A percentile compares a stretch with the other conserved stretches of the same genome.
phyloP scores from a whole-genome alignment of 92 coral and sea anemone genomes.

The Paragorgia papillata region DNA sequence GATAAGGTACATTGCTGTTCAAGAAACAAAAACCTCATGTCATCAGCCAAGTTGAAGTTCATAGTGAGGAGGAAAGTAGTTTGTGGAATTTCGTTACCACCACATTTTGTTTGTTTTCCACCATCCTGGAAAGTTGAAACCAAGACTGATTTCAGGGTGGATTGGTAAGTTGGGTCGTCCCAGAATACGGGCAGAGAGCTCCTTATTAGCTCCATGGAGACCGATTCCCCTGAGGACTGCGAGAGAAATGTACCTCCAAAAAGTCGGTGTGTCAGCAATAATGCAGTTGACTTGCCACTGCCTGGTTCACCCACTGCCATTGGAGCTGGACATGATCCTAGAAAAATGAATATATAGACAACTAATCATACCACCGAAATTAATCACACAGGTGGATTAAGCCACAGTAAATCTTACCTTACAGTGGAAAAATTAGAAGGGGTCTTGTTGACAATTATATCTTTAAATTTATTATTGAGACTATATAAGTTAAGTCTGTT shows the following conservation, averaged over 20 bases:
- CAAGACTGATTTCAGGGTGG: slow-evolving; percentile 2
- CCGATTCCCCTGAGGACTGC: slow-evolving; percentile 57
- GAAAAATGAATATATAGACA: slow-evolving; percentile 11
- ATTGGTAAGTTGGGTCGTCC: slow-evolving; percentile 57
- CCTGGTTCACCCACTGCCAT: slow-evolving; percentile 55
- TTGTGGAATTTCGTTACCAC: slow-evolving; percentile 38
- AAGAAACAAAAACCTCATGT: slow-evolving; percentile 32
- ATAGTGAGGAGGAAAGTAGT: slow-evolving; percentile 40
- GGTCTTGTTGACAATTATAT: not conserved
- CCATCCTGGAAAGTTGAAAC: slow-evolving; percentile 40
- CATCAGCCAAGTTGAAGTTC: slow-evolving; percentile 44
- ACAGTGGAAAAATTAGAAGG: no score
- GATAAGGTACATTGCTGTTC: no score
- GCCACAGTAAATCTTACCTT: no score
- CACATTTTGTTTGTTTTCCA: no score
- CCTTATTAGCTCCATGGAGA: no score
- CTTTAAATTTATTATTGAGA: no score
- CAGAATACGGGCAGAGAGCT: slow-evolving; percentile 50
- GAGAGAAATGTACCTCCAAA: slow-evolving; percentile 51
- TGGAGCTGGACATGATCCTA: slow-evolving; percentile 64
- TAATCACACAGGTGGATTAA: no score
- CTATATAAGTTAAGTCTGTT: no score
- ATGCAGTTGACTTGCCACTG: slow-evolving; percentile 55
- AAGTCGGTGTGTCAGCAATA: slow-evolving; percentile 18
- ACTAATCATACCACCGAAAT: no score